These are phyloP conservation scores for Tachycineta bicolor DNA, from an alignment of 2,113 vertebrate species.

Conservation along the genomic window DNA sequence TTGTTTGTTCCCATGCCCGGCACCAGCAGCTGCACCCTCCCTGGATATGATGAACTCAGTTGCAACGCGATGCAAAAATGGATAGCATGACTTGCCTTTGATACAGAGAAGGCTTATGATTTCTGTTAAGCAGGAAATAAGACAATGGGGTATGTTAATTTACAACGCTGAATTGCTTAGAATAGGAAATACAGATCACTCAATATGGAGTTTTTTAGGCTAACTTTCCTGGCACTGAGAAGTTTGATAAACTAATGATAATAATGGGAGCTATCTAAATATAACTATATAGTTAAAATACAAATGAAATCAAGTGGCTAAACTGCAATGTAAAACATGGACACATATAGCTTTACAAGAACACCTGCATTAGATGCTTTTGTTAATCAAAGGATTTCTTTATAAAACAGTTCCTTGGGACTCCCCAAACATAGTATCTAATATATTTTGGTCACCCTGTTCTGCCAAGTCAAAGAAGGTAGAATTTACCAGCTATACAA, in stretches of 20 bases:
- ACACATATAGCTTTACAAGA: neutral
- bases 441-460: neutral
- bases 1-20: too few relatives aligned
- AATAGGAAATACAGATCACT: neutral
- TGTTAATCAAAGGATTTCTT: neutral
- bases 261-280: neutral
- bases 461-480: neutral
- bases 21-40: too few relatives aligned
- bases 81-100: neutral
- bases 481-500: neutral
- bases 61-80: neutral
- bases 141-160: neutral
- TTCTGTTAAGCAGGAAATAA: neutral
- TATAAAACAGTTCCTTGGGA: neutral
- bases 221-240: neutral
- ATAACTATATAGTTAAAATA: neutral
- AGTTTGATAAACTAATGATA: neutral
- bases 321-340: neutral
- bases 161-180: neutral
- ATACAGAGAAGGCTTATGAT: neutral
- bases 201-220: neutral
- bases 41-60: too few relatives aligned
- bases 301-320: neutral
- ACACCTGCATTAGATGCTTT: neutral
- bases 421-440: neutral